A percentile compares a stretch with the other conserved stretches of the same genome.
These are phyloP conservation scores for Plusia festucae DNA, from an alignment of 2,888 invertebrate genomes.

Conservation along the genomic window DNA sequence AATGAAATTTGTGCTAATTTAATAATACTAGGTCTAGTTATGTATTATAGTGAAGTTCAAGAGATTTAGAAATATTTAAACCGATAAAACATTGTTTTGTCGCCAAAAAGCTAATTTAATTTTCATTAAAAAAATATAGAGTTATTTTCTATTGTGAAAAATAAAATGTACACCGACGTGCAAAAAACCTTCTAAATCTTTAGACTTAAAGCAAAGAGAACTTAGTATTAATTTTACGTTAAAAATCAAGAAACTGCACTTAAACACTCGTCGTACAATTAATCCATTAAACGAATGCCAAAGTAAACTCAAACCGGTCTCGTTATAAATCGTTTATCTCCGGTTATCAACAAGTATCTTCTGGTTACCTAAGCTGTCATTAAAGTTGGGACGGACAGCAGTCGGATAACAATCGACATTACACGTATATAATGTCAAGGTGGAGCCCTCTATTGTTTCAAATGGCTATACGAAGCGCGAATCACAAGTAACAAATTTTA, in stretches of 20 bases:
- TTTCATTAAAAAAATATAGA: too few species aligned
- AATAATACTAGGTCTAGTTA: too few species aligned
- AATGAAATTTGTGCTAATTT: too few species aligned
- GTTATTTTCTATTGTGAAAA: too few species aligned
- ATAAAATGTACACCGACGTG: too few species aligned
- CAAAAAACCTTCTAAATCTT: too few species aligned
- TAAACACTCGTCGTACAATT: not conserved
- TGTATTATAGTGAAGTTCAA: too few species aligned
- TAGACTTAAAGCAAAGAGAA: too few species aligned
- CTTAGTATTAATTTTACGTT: too few species aligned
- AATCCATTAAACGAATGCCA: not conserved
- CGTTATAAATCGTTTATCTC: constrained; percentile 13
- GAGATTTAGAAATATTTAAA: too few species aligned
- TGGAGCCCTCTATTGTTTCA: constrained; percentile 64
- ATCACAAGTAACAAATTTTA: constrained; percentile 53
- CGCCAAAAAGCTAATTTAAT: too few species aligned
- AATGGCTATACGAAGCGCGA: constrained; percentile 51
- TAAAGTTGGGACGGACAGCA: constrained; percentile 35
- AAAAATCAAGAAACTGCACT: not conserved
- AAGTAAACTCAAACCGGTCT: not conserved
- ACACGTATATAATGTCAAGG: constrained; percentile 69
- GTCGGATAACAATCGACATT: constrained; percentile 58
- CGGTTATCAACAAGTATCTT: constrained; percentile 20
- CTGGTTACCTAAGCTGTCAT: constrained; percentile 21
- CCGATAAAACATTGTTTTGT: too few species aligned